Evolutionary conservation across 1,140 invertebrate genomes (phyloP).

Genomic region (Diprion similis): DNA sequence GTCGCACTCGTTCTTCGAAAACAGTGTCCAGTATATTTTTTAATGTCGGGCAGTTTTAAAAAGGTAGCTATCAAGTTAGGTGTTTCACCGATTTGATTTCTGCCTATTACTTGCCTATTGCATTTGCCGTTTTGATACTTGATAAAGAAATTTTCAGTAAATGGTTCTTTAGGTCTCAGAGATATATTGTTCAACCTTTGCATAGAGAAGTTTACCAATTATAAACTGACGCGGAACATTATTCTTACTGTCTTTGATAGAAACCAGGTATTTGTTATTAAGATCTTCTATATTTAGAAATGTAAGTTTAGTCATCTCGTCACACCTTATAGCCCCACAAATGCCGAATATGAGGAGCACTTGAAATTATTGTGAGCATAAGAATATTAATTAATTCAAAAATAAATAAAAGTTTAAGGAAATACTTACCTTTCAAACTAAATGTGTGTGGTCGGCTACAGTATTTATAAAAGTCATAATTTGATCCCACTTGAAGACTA

Average conservation of each 20-base stretch:
- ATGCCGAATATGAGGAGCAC: not conserved
- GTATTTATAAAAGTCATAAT: conserved; percentile 20
- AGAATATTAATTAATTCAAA: conserved; percentile 8
- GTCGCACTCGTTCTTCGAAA: conserved; percentile 25
- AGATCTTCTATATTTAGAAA: not conserved
- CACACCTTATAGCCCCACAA: not conserved
- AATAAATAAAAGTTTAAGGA: conserved; percentile 9
- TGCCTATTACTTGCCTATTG: not conserved
- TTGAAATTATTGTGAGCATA: conserved; percentile 8
- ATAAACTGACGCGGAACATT: not conserved
- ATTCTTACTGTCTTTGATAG: not conserved
- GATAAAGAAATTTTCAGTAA: not conserved
- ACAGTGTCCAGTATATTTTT: conserved; percentile 26
- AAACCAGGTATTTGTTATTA: not conserved
- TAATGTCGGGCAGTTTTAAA: not conserved
- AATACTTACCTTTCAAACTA: conserved; percentile 20
- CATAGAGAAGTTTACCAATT: not conserved
- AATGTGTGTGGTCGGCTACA: conserved; percentile 13
- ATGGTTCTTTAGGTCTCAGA: not conserved
- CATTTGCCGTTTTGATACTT: not conserved
- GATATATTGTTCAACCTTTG: not conserved
- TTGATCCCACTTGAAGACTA: conserved; percentile 20
- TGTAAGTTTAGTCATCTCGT: not conserved
- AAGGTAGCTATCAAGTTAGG: conserved; percentile 14
- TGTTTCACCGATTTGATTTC: not conserved